Percentiles rank a stretch among this genome's conserved stretches.
Conservation (phyloP, 2,113 vertebrate species). For the Alouatta palliata region DNA sequence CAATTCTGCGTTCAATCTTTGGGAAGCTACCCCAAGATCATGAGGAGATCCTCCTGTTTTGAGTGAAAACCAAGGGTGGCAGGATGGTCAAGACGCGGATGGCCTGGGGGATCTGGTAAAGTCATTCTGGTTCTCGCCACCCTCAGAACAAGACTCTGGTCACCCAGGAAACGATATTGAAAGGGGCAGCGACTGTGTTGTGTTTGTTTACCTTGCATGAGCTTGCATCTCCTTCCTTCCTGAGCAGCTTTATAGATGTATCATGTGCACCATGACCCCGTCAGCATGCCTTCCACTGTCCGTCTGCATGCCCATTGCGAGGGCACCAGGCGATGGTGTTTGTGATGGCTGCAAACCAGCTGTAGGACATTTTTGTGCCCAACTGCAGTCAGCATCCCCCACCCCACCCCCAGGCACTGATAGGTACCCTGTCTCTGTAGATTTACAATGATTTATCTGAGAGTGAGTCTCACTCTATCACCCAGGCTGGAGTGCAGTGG, state of each 20-base stretch:
- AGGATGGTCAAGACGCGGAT: neutral
- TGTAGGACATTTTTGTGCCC: neutral
- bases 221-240: accelerated
- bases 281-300: neutral
- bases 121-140: neutral
- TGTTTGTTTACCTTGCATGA: accelerated
- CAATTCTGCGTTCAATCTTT: neutral
- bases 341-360: neutral
- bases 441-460: too few species aligned
- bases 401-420: too few species aligned
- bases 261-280: too few species aligned
- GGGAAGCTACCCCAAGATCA: neutral
- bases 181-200: neutral
- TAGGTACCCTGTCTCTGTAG: neutral
- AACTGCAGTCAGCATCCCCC: too few species aligned
- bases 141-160: neutral
- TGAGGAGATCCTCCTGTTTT: neutral
- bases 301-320: neutral
- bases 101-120: neutral
- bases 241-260: neutral
- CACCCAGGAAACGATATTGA: accelerated
- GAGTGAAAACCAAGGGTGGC: neutral
- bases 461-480: too few species aligned
- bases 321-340: neutral
- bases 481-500: too few species aligned